Base-by-base conservation (phyloP, 1,140 invertebrate genomes). In the Drosophila triauraria region DNA sequence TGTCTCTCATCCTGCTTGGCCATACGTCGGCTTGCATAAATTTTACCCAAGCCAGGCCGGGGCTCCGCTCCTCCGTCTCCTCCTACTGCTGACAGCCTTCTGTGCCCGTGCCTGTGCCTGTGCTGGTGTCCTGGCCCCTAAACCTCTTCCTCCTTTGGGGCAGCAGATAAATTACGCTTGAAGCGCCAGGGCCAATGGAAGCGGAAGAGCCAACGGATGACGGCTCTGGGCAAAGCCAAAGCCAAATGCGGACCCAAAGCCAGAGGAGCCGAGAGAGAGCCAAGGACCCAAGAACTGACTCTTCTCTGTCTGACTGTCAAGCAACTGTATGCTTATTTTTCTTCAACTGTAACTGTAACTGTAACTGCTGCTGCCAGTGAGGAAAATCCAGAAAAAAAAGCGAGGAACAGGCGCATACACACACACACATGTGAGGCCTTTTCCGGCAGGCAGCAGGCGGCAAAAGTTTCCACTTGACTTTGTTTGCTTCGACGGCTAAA, bases 11-110 rank as follows among this genome's bases (percentile, higher is more conserved):
- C 68, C 67, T 75, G 61, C 51, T 58, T 68, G 80, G 82, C 56
- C 82, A 86, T 87, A 87, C 78, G 82, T 87, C 65, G 83, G 75
- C 71, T 77, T 85, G 82, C 82, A 85, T 85, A 85, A 85, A 86
- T 82, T 85, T 78, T 71, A 25, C 48, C 17, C 40, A 42, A n/a
- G 48, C 60, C 38, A 48, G 20, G 27, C 20, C 25, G 27, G 54
- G 42, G 30, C 38, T 23, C 27, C 40, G 56, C 20, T 12, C n/a
- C 54, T 76, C 62, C 48, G 44, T 38, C 67, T 77, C 44, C 13
- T 9, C n/a, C 54, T 77, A 50, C 56, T 77, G 75, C 69, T 69
- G 75, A 78, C 75, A 78, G 63, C 15, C 46, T 53, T 50, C 54
- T 42, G 51, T 38, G 51, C 20, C 51, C 23, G 51, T 38, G 51